These are phyloP conservation scores for Amphiduros pacificus DNA, from an alignment of 2,888 invertebrate species.

Conservation along the genomic window DNA sequence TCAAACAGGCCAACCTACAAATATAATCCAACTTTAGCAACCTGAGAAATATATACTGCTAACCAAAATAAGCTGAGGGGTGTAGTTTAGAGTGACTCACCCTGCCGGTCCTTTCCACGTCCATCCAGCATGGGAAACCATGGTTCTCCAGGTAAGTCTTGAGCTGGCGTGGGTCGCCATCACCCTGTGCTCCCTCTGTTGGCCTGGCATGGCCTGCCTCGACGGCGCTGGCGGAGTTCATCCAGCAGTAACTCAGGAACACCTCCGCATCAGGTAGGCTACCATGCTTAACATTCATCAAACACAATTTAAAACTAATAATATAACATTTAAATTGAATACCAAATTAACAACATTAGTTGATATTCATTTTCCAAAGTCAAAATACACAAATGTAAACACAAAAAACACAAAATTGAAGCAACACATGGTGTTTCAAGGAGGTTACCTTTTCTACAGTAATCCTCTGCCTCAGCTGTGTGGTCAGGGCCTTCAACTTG, in stretches of 20 bases:
- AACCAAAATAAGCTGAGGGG: background rate
- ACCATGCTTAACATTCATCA: no score
- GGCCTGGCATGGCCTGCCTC: slow-evolving; percentile 37
- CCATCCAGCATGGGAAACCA: slow-evolving; percentile 53
- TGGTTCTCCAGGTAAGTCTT: slow-evolving; percentile 45
- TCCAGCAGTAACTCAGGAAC: slow-evolving; percentile 57
- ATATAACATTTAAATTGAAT: no score
- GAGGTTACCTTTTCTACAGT: background rate
- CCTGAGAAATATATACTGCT: background rate
- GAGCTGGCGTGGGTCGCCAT: slow-evolving; percentile 52
- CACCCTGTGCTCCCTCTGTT: slow-evolving; percentile 43
- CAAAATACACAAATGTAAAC: no score
- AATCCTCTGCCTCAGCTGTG: slow-evolving; percentile 19
- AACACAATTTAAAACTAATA: no score
- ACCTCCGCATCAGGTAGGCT: slow-evolving; percentile 31
- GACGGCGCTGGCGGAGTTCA: slow-evolving; percentile 50
- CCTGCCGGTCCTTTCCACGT: slow-evolving; percentile 51
- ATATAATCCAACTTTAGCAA: background rate
- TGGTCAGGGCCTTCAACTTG: slow-evolving; percentile 44
- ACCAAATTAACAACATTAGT: no score
- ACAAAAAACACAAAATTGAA: no score
- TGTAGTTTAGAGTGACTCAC: slow-evolving; percentile 29
- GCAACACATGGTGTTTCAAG: no score
- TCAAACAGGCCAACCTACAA: slow-evolving; percentile 51
- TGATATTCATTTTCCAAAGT: no score